A percentile compares a stretch with the other conserved stretches of the same genome.
These are phyloP conservation scores for Temnopleurus reevesii DNA, from an alignment of 53 echinoderm and acorn worm genomes.

Conservation along the genomic window DNA sequence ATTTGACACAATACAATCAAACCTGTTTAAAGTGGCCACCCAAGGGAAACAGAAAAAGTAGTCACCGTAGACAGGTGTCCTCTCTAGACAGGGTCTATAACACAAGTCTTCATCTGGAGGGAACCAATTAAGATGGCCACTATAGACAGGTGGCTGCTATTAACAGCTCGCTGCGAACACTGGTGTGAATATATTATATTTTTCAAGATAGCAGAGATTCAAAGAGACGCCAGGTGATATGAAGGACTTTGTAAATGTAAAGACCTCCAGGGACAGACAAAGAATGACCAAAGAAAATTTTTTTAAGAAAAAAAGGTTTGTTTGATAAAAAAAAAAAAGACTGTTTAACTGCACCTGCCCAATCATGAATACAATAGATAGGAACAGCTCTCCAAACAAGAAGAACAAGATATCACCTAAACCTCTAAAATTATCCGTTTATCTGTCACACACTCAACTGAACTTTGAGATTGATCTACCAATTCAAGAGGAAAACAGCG, in stretches of 20 bases:
- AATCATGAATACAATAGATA: neutral
- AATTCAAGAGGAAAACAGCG: conserved; percentile 2
- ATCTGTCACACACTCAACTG: conserved; percentile 12
- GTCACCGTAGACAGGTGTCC: too few relatives aligned
- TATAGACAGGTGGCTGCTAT: too few relatives aligned
- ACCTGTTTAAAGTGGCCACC: too few relatives aligned
- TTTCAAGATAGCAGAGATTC: neutral
- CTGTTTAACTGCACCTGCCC: neutral
- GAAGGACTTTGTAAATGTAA: neutral
- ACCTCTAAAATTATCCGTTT: conserved; percentile 28
- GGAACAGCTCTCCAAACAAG: conserved; percentile 25
- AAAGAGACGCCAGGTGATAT: neutral
- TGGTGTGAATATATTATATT: neutral
- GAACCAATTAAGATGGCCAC: too few relatives aligned
- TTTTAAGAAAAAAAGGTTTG: neutral
- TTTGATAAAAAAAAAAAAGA: neutral
- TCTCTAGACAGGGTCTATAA: too few relatives aligned
- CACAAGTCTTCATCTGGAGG: too few relatives aligned
- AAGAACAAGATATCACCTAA: neutral
- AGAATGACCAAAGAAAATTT: neutral
- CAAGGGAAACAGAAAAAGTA: too few relatives aligned
- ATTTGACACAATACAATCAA: too few relatives aligned
- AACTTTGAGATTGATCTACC: conserved; percentile 38
- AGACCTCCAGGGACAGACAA: neutral
- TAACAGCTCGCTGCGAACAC: neutral